A percentile compares a stretch with the other conserved stretches of the same genome.
phyloP scores from a whole-genome alignment of 2,113 vertebrate genomes.

The Oriolus oriolus region DNA sequence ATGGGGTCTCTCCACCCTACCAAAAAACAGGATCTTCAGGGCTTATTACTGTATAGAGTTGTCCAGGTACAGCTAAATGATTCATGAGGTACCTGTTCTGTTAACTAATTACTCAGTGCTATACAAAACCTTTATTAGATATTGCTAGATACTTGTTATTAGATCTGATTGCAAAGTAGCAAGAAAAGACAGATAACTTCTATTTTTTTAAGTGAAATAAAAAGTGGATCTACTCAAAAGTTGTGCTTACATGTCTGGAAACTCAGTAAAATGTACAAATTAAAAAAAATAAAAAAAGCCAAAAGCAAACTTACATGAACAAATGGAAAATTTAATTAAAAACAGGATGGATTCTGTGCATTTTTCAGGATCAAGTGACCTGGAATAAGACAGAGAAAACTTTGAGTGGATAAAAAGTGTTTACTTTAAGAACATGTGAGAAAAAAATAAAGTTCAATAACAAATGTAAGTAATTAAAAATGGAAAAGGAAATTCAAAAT shows the following conservation, averaged over 20 bases:
- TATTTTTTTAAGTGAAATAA: background rate
- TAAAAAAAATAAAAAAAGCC: background rate
- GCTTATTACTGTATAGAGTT: background rate
- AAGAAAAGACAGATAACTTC: background rate
- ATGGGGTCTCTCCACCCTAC: background rate
- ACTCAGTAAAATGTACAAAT: background rate
- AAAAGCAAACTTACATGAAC: background rate
- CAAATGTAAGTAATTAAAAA: conserved; percentile 24
- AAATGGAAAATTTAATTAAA: conserved; percentile 27
- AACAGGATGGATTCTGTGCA: background rate
- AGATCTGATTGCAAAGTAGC: background rate
- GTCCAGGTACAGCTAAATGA: background rate
- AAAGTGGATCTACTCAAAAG: background rate
- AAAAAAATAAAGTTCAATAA: conserved; percentile 24
- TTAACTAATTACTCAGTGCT: background rate
- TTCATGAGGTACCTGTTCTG: background rate
- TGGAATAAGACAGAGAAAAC: background rate
- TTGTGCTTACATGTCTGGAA: background rate
- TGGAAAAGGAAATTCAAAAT: background rate
- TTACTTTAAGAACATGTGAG: conserved; percentile 17
- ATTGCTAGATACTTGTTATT: background rate
- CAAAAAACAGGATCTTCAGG: background rate
- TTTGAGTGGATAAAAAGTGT: background rate
- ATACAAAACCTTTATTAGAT: background rate
- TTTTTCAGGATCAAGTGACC: conserved; percentile 35